Evolutionary conservation across 2,797 vertebrate species (phyloP), one percentile per base, ranked within the genome.

Genomic region (Calcarius lapponicus): DNA sequence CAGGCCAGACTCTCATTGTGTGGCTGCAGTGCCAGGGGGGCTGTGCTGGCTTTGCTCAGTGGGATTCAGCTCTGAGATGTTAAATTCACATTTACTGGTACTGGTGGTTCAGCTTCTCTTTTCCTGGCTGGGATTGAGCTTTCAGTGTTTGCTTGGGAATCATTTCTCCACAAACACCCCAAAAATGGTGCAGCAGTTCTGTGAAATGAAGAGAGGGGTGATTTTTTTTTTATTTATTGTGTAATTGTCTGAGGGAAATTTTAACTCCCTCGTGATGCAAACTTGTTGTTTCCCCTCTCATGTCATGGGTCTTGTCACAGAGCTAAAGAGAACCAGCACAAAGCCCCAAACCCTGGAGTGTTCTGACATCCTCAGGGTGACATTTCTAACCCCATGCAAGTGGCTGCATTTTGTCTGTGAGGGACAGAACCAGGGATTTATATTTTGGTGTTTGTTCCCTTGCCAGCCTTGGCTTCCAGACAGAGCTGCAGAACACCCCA

Each of bases 31-130:
- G 73, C 64, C 78, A 22, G 50, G 10, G 7, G 10, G 75, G 67
- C 42, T 53, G 42, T 11, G 67, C 47, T 74, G 4, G 0, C 32
- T 75, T 15, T 6, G 16, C 22, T 47, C 11, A 2, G 13, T 0
- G 5, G 17, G 24, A 2, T 45, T 47, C 4, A 8, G 17, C 61
- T 73, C 53, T 6, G 20, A n/a, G 61, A 2, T 25, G 22, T 53
- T 17, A 3, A 65, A 48, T 6, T 19, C 57, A 14, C 24, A 6
- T n/a, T 78, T 56, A 1, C 9, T 54, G 28, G 3, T 24, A 3
- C 9, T 34, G 34, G 4, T 26, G 57, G 48, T 38, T 62, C 76
- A 66, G 4, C 28, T 47, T 76, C 45, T 57, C 47, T 32, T 73
- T 62, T 48, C 29, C 51, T 14, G 40, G 11, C 28, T 14, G 71